Percentiles rank a stretch among this genome's conserved stretches.
Evolutionary conservation across 2,888 invertebrate species (phyloP).

Genomic region (Diplolepis rosae): DNA sequence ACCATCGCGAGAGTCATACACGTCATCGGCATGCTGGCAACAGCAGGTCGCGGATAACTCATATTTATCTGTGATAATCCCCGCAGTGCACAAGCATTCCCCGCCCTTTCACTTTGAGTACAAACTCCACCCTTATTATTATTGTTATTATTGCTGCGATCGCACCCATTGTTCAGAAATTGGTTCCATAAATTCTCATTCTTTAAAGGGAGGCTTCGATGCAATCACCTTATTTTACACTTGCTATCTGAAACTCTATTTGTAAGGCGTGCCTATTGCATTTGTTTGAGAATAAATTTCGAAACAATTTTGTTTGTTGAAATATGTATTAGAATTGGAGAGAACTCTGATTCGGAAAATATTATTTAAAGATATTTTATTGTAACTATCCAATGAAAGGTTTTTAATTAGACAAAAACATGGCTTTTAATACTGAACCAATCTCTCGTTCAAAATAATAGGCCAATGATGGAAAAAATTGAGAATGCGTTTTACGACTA

Average conservation of each 20-base stretch:
- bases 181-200: conserved; percentile 26
- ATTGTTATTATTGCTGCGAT: conserved; percentile 26
- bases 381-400: too few species aligned
- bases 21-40: conserved; percentile 62
- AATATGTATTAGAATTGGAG: background rate
- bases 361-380: too few species aligned
- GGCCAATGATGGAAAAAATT: too few species aligned
- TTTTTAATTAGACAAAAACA: too few species aligned
- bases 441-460: too few species aligned
- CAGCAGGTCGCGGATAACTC: conserved; percentile 62
- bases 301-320: background rate
- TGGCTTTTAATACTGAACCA: too few species aligned
- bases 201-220: conserved; percentile 5
- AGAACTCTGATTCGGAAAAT: background rate
- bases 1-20: conserved; percentile 68
- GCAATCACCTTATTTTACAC: conserved; percentile 28
- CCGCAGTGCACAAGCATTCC: conserved; percentile 16
- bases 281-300: conserved; percentile 8
- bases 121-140: conserved; percentile 31
- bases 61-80: conserved; percentile 68
- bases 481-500: too few species aligned
- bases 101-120: conserved; percentile 24
- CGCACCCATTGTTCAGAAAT: conserved; percentile 29
- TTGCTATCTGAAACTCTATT: conserved; percentile 11
- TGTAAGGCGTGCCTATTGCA: conserved; percentile 15